phyloP scores from a whole-genome alignment of 2,113 vertebrate species.

The Eulacestoma nigropectus region DNA sequence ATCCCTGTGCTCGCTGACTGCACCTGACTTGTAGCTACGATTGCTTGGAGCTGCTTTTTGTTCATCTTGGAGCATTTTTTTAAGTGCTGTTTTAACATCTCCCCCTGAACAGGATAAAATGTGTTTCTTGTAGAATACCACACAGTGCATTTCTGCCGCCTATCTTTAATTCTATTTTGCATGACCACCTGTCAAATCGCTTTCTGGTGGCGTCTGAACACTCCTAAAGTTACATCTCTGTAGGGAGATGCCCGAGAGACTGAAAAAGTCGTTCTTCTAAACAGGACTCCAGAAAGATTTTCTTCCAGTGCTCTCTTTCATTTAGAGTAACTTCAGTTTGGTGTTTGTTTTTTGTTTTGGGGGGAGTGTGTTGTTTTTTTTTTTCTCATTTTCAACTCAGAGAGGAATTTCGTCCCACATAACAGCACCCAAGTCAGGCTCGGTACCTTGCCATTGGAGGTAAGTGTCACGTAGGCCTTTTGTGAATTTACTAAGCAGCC shows the following conservation, averaged over 20 bases:
- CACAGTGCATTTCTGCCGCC: not conserved
- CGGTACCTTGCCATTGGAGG: not conserved
- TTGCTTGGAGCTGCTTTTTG: not conserved
- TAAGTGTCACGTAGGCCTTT: not conserved
- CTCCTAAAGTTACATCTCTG: not conserved
- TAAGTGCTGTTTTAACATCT: not conserved
- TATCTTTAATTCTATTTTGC: not conserved
- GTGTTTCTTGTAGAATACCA: not conserved
- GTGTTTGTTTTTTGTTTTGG: not conserved
- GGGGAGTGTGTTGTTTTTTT: not conserved
- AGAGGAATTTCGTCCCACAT: not conserved
- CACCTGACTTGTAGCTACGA: not conserved
- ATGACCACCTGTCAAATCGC: not conserved
- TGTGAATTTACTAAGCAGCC: not conserved
- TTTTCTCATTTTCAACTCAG: not conserved
- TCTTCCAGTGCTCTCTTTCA: not conserved
- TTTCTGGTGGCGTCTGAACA: not conserved
- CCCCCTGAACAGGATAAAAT: not conserved
- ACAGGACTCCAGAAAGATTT: not conserved
- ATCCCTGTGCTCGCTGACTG: not conserved
- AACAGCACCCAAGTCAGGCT: not conserved
- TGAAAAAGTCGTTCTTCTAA: not conserved
- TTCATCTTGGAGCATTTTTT: not conserved
- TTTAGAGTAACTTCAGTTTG: not conserved
- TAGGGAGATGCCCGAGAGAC: not conserved